Evolutionary conservation across 1,140 invertebrate genomes (phyloP), one percentile per base, ranked within the genome.

Genomic region (Kradibia gibbosae): DNA sequence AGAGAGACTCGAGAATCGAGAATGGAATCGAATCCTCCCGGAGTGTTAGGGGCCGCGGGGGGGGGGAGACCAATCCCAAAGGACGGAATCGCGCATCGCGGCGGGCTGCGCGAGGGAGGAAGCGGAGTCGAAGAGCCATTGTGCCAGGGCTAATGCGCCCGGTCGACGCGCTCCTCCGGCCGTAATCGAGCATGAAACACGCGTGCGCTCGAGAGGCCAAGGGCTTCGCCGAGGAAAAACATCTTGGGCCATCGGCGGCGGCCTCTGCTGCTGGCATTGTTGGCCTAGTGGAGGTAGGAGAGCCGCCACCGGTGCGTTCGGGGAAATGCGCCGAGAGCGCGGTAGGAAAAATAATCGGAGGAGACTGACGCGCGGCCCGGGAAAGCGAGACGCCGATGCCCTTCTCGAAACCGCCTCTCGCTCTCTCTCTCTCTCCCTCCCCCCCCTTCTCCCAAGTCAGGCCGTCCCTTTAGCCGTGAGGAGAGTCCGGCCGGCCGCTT

Each of bases 231-330:
- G 42, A 3, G 7, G n/a, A 39, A 39, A 75, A 75, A 75, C 60
- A 42, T 55, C 20, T 11, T 11, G n/a, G 15, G 34, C 34, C 31
- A 4, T 74, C 48, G 45, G 45, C 17, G 45, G 5, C 50, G 22
- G 13, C n/a, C n/a, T n/a, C n/a, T n/a, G n/a, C n/a, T n/a, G n/a
- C 22, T 53, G 5, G 50, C 50, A 17, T 53, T 53, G 50, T 53
- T 4, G 5, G 20, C 3, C 50, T 15, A 7, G 22, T 15, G 48
- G 25, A 22, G 53, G 28, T 15, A 53, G 31, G 25, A 72, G 42
- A 77, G 48, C 60, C 57, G 31, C 13, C 31, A 65, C 31, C 31
- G 15, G 5, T 67, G 25, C 70, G 25, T 76, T 76, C 73, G 62
- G 8, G 48, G 60, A 45, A 76, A 53, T n/a, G 15, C 25, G 8